Evolutionary conservation across 2,888 invertebrate genomes (phyloP).

Genomic region (Steinernema scapterisci): DNA sequence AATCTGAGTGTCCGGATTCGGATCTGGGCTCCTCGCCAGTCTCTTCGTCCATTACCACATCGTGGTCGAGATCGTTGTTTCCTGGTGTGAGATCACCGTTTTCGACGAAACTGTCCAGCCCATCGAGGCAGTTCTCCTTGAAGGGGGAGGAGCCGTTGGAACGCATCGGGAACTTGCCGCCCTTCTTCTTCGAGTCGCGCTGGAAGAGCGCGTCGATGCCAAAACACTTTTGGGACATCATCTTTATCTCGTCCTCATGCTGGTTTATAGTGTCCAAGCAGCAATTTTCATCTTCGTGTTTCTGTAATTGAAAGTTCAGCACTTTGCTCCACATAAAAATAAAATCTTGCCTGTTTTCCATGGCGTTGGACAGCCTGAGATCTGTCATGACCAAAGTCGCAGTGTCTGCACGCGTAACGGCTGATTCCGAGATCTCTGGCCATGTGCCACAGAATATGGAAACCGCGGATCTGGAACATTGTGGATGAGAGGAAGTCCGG

Average conservation of each 20-base stretch:
- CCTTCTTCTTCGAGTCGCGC: constrained; percentile 16
- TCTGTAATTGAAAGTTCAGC: no score
- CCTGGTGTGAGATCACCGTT: constrained; percentile 6
- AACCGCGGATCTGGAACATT: constrained; percentile 57
- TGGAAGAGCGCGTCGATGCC: constrained; percentile 63
- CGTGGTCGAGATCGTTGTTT: constrained; percentile 14
- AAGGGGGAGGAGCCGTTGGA: background rate
- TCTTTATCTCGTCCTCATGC: constrained; percentile 56
- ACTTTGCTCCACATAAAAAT: no score
- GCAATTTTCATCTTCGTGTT: constrained; percentile 53
- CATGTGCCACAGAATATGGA: constrained; percentile 66
- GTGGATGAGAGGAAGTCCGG: background rate
- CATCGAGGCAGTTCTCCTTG: constrained; percentile 13
- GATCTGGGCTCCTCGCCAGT: constrained; percentile 21
- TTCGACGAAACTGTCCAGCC: background rate
- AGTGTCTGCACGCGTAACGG: constrained; percentile 62
- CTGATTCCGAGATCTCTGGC: constrained; percentile 64
- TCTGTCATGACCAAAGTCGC: constrained; percentile 64
- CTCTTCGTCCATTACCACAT: constrained; percentile 7
- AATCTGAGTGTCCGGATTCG: constrained; percentile 19
- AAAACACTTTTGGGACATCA: constrained; percentile 64
- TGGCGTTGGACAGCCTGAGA: constrained; percentile 64
- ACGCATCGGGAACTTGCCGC: background rate
- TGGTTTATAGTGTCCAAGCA: constrained; percentile 1
- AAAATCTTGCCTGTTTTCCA: constrained; percentile 61